A percentile compares a stretch with the other conserved stretches of the same genome.
phyloP scores from a whole-genome alignment of 2,888 invertebrate species.

The Macroteleia sp. region DNA sequence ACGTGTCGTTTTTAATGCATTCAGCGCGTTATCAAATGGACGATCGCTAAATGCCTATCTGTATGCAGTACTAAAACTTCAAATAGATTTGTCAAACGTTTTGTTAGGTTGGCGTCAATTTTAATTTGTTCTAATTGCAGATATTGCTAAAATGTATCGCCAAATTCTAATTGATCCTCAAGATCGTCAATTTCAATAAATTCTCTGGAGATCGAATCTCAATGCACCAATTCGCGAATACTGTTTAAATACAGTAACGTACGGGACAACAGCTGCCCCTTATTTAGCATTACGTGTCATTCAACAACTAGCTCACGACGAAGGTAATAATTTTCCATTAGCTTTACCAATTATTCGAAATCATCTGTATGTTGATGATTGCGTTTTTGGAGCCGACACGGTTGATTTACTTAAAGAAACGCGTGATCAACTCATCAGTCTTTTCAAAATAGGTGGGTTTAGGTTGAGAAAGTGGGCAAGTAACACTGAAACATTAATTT shows the following conservation, averaged over 20 bases:
- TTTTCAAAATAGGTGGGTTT: neutral
- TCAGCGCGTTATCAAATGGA: neutral
- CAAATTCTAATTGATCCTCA: neutral
- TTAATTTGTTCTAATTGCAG: neutral
- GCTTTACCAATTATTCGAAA: neutral
- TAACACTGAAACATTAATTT: neutral
- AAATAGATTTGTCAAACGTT: neutral
- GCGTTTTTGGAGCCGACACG: neutral
- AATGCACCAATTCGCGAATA: neutral
- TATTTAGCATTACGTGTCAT: neutral
- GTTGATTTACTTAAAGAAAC: neutral
- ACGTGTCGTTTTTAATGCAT: conserved; percentile 5
- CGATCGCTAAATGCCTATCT: neutral
- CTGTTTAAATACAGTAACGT: conserved; percentile 1
- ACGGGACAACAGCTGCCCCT: neutral
- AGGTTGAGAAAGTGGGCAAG: conserved; percentile 1
- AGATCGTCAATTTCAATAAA: neutral
- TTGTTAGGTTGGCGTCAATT: neutral
- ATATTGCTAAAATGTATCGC: conserved; percentile 6
- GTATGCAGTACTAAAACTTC: neutral
- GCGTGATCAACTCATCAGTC: neutral
- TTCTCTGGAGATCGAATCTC: neutral
- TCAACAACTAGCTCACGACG: neutral
- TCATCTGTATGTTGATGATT: conserved; percentile 1
- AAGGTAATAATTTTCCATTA: neutral